Percentiles rank a stretch among this genome's conserved stretches.
phyloP scores from a whole-genome alignment of 2,797 vertebrate species.

The Pelobates cultripes region DNA sequence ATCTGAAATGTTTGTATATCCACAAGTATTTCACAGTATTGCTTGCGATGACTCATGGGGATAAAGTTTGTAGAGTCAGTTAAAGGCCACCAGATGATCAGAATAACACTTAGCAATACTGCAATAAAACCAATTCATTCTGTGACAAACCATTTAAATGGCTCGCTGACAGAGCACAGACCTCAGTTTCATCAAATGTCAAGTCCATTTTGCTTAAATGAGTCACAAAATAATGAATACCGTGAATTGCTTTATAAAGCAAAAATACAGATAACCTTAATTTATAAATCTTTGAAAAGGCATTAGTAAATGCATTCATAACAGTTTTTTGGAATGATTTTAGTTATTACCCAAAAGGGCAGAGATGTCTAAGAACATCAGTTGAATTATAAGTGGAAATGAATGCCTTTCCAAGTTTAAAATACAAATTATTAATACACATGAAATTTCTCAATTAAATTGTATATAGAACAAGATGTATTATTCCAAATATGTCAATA shows the following conservation, averaged over 20 bases:
- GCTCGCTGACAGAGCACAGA: conserved; percentile 36
- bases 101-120: conserved; percentile 36
- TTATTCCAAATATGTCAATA: no score
- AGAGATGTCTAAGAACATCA: conserved; percentile 25
- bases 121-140: conserved; percentile 50
- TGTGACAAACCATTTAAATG: conserved; percentile 46
- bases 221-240: conserved; percentile 49
- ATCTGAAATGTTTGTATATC: conserved; percentile 21
- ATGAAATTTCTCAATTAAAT: neutral
- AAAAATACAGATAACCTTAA: conserved; percentile 41
- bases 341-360: conserved; percentile 40
- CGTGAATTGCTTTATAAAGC: conserved; percentile 28
- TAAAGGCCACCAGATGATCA: conserved; percentile 44
- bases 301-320: conserved; percentile 19
- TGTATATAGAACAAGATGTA: neutral
- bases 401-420: conserved; percentile 39
- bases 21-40: conserved; percentile 28
- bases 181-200: conserved; percentile 45
- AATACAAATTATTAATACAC: neutral
- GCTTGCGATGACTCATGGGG: conserved; percentile 25
- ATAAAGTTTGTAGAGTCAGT: conserved; percentile 47
- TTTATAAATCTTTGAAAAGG: conserved; percentile 38
- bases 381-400: conserved; percentile 24
- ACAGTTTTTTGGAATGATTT: conserved; percentile 30
- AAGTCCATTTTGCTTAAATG: conserved; percentile 46